Base-by-base conservation (phyloP, 2,888 invertebrate genomes). In the Athalia circularis region DNA sequence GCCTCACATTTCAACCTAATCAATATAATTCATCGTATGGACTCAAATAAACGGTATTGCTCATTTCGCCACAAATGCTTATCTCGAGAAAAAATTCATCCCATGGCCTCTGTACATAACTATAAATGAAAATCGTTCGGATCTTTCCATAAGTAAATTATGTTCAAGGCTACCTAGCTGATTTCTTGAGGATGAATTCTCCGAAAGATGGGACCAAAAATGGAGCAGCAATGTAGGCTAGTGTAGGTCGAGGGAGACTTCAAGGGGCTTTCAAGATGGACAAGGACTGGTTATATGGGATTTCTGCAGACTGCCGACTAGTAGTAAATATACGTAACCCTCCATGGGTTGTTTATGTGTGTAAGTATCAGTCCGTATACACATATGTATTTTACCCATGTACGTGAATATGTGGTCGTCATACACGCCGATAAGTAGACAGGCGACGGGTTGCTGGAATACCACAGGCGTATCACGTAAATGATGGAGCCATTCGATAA, bases 161-260 rank as follows among this genome's bases (percentile, higher is more conserved):
- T 68, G 80, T 83, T 83, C 89, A 89, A 89, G 89, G 89, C 83
- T 88, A 86, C 85, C 86, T 83, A 85, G 87, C 84, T 86, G 86
- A 86, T 83, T 83, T 84, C 72, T 47, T 47, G 57, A 29, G 29
- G 29, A 29, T 29, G 29, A 29, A 29, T 72, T 72, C 52, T 85
- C 84, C 84, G 59, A 81, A 84, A 85, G 86, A 85, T 82, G 79
- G 81, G 79, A 72, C 85, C 79, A 65, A 79, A 84, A 78, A 79
- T 80, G 83, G 84, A 83, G 80, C 81, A 72, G 15, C 72, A 29
- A 29, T 29, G 3, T n/a, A 7, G 68, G 68, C 54, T 68, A 29
- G 15, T 54, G 52, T 29, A 15, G 15, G 50, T 54, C 29, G 72
- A 52, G 47, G 47, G 59, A 7, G 8, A 13, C 62, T 29, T 29